Evolutionary conservation across 2,797 vertebrate genomes (phyloP).

Genomic region (Crenuchus spilurus): DNA sequence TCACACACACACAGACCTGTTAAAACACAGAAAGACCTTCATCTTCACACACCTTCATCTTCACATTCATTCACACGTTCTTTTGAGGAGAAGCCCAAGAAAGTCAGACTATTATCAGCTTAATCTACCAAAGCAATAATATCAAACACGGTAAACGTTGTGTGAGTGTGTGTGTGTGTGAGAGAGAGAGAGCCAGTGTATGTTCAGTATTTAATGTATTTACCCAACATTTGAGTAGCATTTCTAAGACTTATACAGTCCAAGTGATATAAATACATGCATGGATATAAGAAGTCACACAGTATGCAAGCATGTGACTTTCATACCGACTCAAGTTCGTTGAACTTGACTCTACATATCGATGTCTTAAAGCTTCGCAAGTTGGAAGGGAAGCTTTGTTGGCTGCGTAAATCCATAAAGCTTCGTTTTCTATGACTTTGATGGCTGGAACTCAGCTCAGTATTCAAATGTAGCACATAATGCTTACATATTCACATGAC

Average conservation of each 20-base stretch:
- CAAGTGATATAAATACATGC: conserved; percentile 45
- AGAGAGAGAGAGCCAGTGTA: conserved; percentile 28
- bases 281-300: conserved; percentile 39
- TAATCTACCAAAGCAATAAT: conserved; percentile 78
- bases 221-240: conserved; percentile 54
- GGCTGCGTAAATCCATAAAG: conserved; percentile 24
- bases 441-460: conserved; percentile 46
- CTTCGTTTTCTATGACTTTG: conserved; percentile 24
- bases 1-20: conserved; percentile 21
- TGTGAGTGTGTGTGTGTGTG: conserved; percentile 25
- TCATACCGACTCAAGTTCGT: conserved; percentile 45
- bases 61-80: conserved; percentile 15
- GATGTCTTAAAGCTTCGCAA: conserved; percentile 26
- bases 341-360: conserved; percentile 23
- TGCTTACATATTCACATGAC: conserved; percentile 47
- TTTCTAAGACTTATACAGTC: conserved; percentile 46
- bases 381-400: conserved; percentile 24
- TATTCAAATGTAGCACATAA: conserved; percentile 56
- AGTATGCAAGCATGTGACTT: conserved; percentile 46
- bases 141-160: conserved; percentile 52
- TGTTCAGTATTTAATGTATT: conserved; percentile 45
- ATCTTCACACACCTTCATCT: conserved; percentile 2
- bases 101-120: conserved; percentile 38
- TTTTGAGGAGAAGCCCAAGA: conserved; percentile 42
- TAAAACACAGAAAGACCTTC: not conserved